Evolutionary conservation across 2,888 invertebrate species (phyloP), one percentile per base, ranked within the genome.

Genomic region (Rhopalosiphum nymphaeae): DNA sequence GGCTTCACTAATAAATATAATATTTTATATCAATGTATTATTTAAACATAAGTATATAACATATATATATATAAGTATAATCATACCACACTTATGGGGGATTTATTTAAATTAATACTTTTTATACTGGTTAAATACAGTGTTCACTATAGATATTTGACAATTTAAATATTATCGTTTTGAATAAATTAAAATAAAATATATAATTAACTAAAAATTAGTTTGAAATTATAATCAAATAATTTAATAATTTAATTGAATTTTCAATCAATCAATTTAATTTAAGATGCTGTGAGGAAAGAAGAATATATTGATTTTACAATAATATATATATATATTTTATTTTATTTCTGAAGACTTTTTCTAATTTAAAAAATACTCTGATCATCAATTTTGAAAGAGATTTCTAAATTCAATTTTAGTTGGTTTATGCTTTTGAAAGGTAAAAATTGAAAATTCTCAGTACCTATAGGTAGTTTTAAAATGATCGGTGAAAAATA

Each of bases 181-280:
- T 78, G 16, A 78, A 78, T 78, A 78, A 78, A 78, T 36, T 78
- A 36, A 78, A 78, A 36, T 78, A 78, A 78, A 78, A 78, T 67
- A 67, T 13, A 67, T 78, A 78, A 78, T 78, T 78, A 78, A 36
- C 78, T 78, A 78, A 78, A 78, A 36, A 36, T 11, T 78, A n/a
- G 16, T 67, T n/a, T 21, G 9, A 78, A 36, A 78, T 78, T 9
- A 78, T 78, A 21, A 78, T 21, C 78, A 78, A 36, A 36, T 78
- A 36, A 36, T 78, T 78, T 36, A n/a, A 49, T n/a, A n/a, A 49
- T n/a, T n/a, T 67, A n/a, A 67, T 78, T 61, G 4, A 11, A 61
- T 29, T 36, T 36, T 78, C 7, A n/a, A 78, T 21, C 21, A 0
- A 78, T 36, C n/a, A 9, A 36, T 78, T 78, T 78, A 0, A 36